Conservation (phyloP, 2,113 vertebrate genomes). For the Megaleporinus macrocephalus region DNA sequence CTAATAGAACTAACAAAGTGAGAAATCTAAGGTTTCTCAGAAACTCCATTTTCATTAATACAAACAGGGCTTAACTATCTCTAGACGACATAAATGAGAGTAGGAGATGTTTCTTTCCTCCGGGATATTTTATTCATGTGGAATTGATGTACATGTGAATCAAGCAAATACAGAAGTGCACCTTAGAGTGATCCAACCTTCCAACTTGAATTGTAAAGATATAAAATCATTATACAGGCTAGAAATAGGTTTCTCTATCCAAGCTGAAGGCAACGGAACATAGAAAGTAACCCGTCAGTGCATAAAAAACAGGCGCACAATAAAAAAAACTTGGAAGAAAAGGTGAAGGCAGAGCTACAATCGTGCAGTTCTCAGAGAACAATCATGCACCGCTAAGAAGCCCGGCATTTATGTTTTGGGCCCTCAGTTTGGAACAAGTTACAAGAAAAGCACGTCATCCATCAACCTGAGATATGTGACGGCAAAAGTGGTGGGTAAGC, state of each 20-base stretch:
- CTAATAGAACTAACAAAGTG: not conserved
- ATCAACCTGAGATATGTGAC: conserved; percentile 37
- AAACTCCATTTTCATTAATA: not conserved
- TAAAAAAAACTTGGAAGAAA: too few species aligned
- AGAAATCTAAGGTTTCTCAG: not conserved
- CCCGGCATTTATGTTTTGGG: not conserved
- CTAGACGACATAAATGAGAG: not conserved
- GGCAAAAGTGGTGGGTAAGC: conserved; percentile 27
- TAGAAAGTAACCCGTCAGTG: too few species aligned
- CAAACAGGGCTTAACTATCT: not conserved
- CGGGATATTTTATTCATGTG: too few species aligned
- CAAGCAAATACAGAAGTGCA: not conserved
- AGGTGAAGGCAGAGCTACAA: not conserved
- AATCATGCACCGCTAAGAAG: conserved; percentile 6
- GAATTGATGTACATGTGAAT: not conserved
- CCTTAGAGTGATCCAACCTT: too few species aligned
- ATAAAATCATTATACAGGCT: too few species aligned
- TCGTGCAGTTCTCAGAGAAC: not conserved
- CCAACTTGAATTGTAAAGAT: not conserved
- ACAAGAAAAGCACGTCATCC: conserved; percentile 21
- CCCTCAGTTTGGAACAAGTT: conserved; percentile 26
- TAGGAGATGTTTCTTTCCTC: not conserved
- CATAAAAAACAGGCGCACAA: too few species aligned
- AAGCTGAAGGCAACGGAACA: not conserved
- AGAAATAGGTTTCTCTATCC: not conserved